phyloP scores from a whole-genome alignment of 2,113 vertebrate genomes.

The Hippocampus zosterae region DNA sequence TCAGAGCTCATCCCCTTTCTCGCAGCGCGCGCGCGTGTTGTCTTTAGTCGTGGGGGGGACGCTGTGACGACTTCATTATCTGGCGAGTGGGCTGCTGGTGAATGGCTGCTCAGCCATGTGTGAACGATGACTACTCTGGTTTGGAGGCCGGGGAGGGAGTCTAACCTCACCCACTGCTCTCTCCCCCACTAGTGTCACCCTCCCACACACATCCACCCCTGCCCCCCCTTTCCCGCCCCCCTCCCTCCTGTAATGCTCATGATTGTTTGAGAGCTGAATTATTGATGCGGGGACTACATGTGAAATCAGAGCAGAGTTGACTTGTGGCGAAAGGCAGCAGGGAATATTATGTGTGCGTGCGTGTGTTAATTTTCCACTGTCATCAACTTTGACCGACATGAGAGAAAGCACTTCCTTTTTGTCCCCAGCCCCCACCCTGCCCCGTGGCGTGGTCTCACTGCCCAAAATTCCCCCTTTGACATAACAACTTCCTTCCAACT shows the following conservation, averaged over 20 bases:
- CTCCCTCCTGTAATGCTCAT: slow-evolving; percentile 31
- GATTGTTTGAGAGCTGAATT: slow-evolving; percentile 66
- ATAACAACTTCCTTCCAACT: neutral
- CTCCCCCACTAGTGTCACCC: slow-evolving; percentile 17
- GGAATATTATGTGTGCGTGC: slow-evolving; percentile 1
- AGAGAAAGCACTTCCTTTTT: slow-evolving; percentile 1
- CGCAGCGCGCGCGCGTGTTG: neutral
- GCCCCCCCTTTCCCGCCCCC: neutral
- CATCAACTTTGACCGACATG: slow-evolving; percentile 2
- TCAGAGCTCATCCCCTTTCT: slow-evolving; percentile 11
- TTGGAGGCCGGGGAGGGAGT: neutral
- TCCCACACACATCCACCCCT: neutral
- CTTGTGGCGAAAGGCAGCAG: slow-evolving; percentile 1
- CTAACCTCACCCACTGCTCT: slow-evolving; percentile 49
- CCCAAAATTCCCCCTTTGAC: neutral
- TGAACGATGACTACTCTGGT: neutral
- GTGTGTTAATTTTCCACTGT: neutral
- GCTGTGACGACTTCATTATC: slow-evolving; percentile 41
- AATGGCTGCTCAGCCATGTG: slow-evolving; percentile 1
- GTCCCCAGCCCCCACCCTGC: neutral
- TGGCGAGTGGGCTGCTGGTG: slow-evolving; percentile 22
- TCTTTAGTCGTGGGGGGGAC: neutral
- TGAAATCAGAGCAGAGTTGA: slow-evolving; percentile 59
- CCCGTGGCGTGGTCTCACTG: neutral
- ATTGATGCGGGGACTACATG: slow-evolving; percentile 64